A percentile compares a stretch with the other conserved stretches of the same genome.
These are phyloP conservation scores for Drosophila prostipennis DNA, from an alignment of 2,888 invertebrate genomes.

Conservation along the genomic window DNA sequence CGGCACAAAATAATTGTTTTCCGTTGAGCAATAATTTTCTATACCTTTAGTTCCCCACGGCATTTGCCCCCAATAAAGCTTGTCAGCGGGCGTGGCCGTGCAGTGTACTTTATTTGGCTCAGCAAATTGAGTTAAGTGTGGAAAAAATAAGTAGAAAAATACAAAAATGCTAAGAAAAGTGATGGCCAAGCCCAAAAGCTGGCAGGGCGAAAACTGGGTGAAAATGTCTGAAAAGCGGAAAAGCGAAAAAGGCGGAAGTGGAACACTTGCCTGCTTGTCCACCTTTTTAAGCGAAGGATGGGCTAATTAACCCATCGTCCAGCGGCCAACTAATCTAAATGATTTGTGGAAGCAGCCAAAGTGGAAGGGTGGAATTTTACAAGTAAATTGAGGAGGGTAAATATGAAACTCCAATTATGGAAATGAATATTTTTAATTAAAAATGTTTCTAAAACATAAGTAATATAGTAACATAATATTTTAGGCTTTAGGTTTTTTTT, in stretches of 20 bases:
- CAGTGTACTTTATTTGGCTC: slow-evolving; percentile 30
- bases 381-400: neutral
- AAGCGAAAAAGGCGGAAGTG: slow-evolving; percentile 14
- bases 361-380: neutral
- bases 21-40: slow-evolving; percentile 77
- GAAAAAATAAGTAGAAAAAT: slow-evolving; percentile 29
- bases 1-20: slow-evolving; percentile 74
- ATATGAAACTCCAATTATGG: no score
- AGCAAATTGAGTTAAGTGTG: slow-evolving; percentile 69
- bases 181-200: slow-evolving; percentile 42
- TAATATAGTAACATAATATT: no score
- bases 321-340: slow-evolving; percentile 19
- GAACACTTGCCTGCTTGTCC: slow-evolving; percentile 36
- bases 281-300: slow-evolving; percentile 17
- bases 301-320: slow-evolving; percentile 23
- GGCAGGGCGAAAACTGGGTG: slow-evolving; percentile 42
- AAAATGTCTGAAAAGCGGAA: slow-evolving; percentile 44
- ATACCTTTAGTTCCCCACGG: slow-evolving; percentile 45
- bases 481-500: no score
- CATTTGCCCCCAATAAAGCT: slow-evolving; percentile 39
- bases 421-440: no score
- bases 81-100: slow-evolving; percentile 33
- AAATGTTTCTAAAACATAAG: no score
- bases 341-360: slow-evolving; percentile 4
- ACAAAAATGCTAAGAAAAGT: slow-evolving; percentile 19